Percentiles rank a stretch among this genome's conserved stretches.
Evolutionary conservation across 2,113 vertebrate species (phyloP).

Genomic region (Bufo bufo): DNA sequence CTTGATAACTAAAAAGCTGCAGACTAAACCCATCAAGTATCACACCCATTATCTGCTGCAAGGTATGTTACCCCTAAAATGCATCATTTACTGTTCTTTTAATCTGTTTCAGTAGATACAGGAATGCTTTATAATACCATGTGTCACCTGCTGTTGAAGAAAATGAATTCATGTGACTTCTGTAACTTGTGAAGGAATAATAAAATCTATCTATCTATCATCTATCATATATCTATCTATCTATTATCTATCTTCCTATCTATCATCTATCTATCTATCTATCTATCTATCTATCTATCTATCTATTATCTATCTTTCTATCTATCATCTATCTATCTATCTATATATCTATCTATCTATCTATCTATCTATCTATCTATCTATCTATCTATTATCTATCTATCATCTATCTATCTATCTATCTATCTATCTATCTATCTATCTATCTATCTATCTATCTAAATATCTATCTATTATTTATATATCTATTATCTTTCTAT

Average conservation of each 20-base stretch:
- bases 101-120: background rate
- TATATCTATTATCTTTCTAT: constrained; percentile 6
- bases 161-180: background rate
- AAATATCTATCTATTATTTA: background rate
- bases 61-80: constrained; percentile 18
- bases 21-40: background rate
- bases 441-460: too few relatives aligned
- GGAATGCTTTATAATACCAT: background rate
- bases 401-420: background rate
- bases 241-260: background rate
- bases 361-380: background rate
- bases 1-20: constrained; percentile 11
- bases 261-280: background rate
- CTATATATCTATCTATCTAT: background rate
- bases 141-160: too few relatives aligned
- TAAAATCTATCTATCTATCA: background rate
- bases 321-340: background rate
- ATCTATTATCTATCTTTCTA: background rate
- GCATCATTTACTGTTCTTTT: background rate
- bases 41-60: background rate
- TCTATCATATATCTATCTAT: too few relatives aligned
- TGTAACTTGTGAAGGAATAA: too few relatives aligned
- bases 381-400: background rate
- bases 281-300: constrained; percentile 9
- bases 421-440: background rate